Evolutionary conservation across 2,797 vertebrate species (phyloP), one percentile per base, ranked within the genome.

Genomic region (Myiotriccus ornatus): DNA sequence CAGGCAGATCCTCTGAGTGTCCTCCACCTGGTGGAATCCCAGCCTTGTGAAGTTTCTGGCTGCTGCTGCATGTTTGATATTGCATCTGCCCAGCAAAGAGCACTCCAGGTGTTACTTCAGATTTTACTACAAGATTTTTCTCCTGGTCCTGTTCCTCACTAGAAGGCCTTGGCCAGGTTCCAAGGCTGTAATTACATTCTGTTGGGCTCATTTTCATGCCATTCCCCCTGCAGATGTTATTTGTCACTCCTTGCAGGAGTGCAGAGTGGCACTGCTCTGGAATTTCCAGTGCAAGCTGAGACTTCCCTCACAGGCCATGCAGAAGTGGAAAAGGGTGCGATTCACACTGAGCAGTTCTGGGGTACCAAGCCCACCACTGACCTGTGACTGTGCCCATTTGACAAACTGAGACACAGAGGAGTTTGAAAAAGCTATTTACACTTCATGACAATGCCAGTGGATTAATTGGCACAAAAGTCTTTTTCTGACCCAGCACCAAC

Each of bases 171-270:
- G 95, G 81, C 44, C 27, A 22, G 22, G 64, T 76, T 93, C 88
- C 95, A 94, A 3, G 27, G 41, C 14, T 70, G 34, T 87, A 92
- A 93, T 92, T 92, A 60, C 41, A 35, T 83, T 84, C 68, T 84
- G 55, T 35, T 84, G 64, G 21, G 56, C 63, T 87, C 43, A 81
- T 83, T 95, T 92, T 90, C 74, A 44, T 74, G 41, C 63, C 4
- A 2, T 68, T 93, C 90, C 44, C 37, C 41, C 59, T 95, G 74
- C 91, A 87, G 80, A 79, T 92, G 86, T 89, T 94, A 67, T 63
- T 84, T 88, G 70, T 95, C 86, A 82, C 59, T 35, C n/a, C 65
- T 84, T 73, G 55, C 50, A 55, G 32, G 76, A 67, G 30, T 46
- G 73, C 27, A 39, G 43, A 64, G 67, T 77, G 60, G 47, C 46